Percentiles rank a stretch among this genome's conserved stretches.
These are phyloP conservation scores for Siniperca obscura DNA, from an alignment of 2,797 vertebrate species.

Conservation along the genomic window DNA sequence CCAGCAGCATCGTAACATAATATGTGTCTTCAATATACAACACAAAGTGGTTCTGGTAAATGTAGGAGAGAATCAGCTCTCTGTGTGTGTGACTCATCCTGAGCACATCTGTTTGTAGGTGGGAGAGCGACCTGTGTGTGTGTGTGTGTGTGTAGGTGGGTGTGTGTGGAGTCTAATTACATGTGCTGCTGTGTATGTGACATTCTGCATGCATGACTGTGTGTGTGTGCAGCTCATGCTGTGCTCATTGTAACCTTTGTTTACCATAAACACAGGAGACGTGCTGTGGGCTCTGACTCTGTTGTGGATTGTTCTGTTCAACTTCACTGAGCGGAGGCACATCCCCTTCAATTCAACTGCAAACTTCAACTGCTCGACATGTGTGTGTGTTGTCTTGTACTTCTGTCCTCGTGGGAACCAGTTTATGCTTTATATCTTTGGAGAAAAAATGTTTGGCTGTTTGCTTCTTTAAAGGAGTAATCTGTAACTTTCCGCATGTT, in stretches of 20 bases:
- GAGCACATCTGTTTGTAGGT: slow-evolving; percentile 61
- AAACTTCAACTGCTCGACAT: background rate
- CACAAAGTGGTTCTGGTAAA: slow-evolving; percentile 32
- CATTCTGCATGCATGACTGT: slow-evolving; percentile 27
- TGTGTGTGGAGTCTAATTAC: slow-evolving; percentile 14
- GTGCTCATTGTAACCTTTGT: slow-evolving; percentile 60
- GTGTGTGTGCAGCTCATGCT: slow-evolving; percentile 22
- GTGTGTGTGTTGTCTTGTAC: slow-evolving; percentile 17
- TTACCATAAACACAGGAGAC: slow-evolving; percentile 67
- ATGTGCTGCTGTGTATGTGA: slow-evolving; percentile 41
- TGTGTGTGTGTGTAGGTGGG: too few relatives aligned
- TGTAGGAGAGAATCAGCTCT: slow-evolving; percentile 26
- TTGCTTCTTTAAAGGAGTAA: background rate
- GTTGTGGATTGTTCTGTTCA: slow-evolving; percentile 56
- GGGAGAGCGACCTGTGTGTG: slow-evolving; percentile 25
- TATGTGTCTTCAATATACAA: slow-evolving; percentile 6
- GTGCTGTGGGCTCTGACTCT: slow-evolving; percentile 54
- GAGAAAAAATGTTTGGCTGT: too few relatives aligned
- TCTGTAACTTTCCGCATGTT: background rate
- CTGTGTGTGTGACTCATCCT: slow-evolving; percentile 57
- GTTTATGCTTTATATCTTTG: background rate
- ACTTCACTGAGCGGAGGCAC: slow-evolving; percentile 40
- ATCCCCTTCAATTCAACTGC: slow-evolving; percentile 23
- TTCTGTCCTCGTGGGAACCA: slow-evolving; percentile 3
- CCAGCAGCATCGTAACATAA: slow-evolving; percentile 6